Percentiles rank a stretch among this genome's conserved stretches.
Evolutionary conservation across 2,113 vertebrate species (phyloP).

Genomic region (Panurus biarmicus): DNA sequence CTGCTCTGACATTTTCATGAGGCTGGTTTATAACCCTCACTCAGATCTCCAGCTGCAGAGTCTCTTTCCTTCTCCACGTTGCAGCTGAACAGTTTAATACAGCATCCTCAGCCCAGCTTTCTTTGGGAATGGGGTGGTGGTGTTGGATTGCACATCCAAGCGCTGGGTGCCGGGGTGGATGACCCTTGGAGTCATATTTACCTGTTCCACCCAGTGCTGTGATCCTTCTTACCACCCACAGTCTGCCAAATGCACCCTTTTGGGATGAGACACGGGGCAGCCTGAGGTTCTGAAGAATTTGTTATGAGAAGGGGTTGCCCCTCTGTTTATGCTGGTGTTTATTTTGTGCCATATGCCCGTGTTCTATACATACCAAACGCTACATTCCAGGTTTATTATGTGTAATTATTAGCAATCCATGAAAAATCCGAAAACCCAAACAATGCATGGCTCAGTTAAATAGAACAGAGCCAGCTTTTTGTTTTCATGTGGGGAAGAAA

Average conservation of each 20-base stretch:
- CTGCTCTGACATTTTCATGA: neutral
- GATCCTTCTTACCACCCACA: neutral
- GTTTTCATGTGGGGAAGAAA: neutral
- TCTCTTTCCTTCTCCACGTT: neutral
- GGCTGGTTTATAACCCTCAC: neutral
- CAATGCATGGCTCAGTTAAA: neutral
- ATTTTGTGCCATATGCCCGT: neutral
- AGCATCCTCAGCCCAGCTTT: neutral
- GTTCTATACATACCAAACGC: neutral
- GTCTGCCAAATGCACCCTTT: neutral
- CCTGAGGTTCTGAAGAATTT: neutral
- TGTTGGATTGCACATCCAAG: neutral
- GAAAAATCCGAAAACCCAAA: neutral
- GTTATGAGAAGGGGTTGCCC: neutral
- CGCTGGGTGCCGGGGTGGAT: neutral
- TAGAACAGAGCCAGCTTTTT: neutral
- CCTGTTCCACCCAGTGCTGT: neutral
- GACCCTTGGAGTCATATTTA: neutral
- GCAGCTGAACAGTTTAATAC: neutral
- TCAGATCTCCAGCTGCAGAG: neutral
- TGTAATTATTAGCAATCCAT: neutral
- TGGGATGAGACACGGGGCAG: neutral
- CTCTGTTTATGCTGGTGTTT: neutral
- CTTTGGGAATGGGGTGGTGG: neutral
- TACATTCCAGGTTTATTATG: neutral